A percentile compares a stretch with the other conserved stretches of the same genome.
phyloP scores from a whole-genome alignment of 2,888 invertebrate species.

The Cepaea hortensis region DNA sequence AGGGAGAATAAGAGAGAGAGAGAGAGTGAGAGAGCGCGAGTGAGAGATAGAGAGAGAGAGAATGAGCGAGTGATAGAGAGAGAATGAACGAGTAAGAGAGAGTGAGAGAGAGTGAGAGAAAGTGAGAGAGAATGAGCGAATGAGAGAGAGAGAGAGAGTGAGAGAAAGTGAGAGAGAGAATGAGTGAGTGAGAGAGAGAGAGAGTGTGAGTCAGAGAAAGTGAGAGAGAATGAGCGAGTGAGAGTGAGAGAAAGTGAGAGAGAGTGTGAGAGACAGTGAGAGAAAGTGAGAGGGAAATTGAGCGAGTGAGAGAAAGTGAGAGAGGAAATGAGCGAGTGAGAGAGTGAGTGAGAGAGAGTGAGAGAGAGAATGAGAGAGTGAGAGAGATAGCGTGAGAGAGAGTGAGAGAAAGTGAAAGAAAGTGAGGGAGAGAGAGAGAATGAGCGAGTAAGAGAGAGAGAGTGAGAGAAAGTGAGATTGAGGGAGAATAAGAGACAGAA shows the following conservation, averaged over 20 bases:
- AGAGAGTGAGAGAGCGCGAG: too few species aligned
- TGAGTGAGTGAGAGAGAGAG: slow-evolving; percentile 30
- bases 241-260: background rate
- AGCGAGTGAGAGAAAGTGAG: too few species aligned
- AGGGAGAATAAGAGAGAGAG: too few species aligned
- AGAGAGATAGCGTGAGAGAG: slow-evolving; percentile 10
- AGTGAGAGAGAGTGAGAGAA: too few species aligned
- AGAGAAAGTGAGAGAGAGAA: background rate
- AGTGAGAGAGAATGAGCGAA: too few species aligned
- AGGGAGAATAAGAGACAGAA: background rate
- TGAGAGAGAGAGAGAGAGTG: background rate
- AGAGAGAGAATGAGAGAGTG: slow-evolving; percentile 30
- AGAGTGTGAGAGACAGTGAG: too few species aligned
- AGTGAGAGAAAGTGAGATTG: background rate
- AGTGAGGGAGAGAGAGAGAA: background rate
- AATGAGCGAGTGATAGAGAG: too few species aligned
- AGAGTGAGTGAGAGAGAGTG: background rate
- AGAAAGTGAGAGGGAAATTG: too few species aligned
- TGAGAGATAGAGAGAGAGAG: too few species aligned
- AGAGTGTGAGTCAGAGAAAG: slow-evolving; percentile 1
- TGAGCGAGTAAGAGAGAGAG: background rate
- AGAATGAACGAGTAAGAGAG: too few species aligned
- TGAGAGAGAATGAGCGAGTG: background rate
- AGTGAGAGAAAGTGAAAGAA: background rate
- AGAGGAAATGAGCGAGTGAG: too few species aligned